Evolutionary conservation across 2,797 vertebrate genomes (phyloP), one percentile per base, ranked within the genome.

Genomic region (Pseudotriccus pelzelni): DNA sequence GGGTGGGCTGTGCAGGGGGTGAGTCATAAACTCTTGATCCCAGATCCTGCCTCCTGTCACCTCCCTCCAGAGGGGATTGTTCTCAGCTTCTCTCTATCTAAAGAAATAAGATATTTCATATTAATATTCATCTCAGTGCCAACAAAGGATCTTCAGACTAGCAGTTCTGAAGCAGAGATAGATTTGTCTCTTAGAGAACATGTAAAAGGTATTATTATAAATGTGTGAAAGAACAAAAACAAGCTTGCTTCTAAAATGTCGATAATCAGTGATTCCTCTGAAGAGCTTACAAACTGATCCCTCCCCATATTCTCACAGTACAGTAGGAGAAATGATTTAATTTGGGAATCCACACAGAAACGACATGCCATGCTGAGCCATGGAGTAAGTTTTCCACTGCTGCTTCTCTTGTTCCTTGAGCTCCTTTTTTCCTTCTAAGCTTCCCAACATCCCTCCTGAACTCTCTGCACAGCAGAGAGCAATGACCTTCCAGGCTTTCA

Each of bases 131-230:
- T 89, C 84, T 96, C 84, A 63, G 84, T 88, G 94, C 94, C 95
- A 95, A 91, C 94, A 96, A 94, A 96, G 95, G 94, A 88, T 95
- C 84, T 89, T 95, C 82, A 89, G 92, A 86, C 73, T 81, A 84
- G 93, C 87, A 66, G 87, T 89, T 96, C 92, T 67, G 89, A 93
- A 90, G 94, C 63, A 74, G 77, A 62, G 77, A 67, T 53, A 92
- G 87, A 85, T 96, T 96, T 91, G 68, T 87, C 90, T 95, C 86
- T 89, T 72, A 36, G 87, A 91, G 90, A 93, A 88, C 69, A 52
- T 60, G 76, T 93, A 90, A 94, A 93, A 96, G 94, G 95, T 96
- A 78, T 96, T 96, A 96, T 97, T 96, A 95, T 92, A 92, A 91
- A 88, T 75, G 90, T 86, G 84, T 1, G 0, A 66, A 90, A 81